phyloP scores from a whole-genome alignment of 2,113 vertebrate genomes.

The Nymphicus hollandicus region DNA sequence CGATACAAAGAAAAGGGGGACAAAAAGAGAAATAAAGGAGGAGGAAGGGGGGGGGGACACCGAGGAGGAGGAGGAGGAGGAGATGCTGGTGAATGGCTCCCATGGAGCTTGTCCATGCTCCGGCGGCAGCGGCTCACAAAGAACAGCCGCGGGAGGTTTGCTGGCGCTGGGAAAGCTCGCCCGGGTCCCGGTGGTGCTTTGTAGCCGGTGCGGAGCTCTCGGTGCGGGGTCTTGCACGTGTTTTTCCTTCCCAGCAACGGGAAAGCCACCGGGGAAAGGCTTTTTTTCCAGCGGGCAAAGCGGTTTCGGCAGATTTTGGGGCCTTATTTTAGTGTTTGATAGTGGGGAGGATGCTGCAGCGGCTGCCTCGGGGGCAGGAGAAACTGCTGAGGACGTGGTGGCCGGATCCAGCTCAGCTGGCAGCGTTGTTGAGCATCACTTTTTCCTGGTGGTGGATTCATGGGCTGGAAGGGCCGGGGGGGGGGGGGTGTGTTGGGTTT shows the following conservation, averaged over 20 bases:
- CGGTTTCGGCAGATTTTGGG: rapidly evolving
- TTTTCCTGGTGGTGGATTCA: background rate
- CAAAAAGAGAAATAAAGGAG: background rate
- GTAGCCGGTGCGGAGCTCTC: background rate
- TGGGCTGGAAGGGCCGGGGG: rapidly evolving
- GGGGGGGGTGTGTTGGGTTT: background rate
- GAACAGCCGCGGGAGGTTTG: background rate
- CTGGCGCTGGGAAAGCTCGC: background rate
- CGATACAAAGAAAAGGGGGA: background rate
- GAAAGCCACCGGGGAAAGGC: background rate
- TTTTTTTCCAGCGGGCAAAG: rapidly evolving
- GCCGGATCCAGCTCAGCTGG: rapidly evolving
- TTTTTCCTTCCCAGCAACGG: background rate
- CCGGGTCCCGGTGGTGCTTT: background rate
- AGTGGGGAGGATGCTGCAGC: background rate
- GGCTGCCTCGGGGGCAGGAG: rapidly evolving
- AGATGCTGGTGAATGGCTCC: slow-evolving; percentile 28
- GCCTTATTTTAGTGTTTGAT: background rate
- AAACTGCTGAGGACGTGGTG: background rate
- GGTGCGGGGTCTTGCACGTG: rapidly evolving
- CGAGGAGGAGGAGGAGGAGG: background rate
- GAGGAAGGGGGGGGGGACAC: background rate
- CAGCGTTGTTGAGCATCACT: rapidly evolving
- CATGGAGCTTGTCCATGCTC: slow-evolving; percentile 23
- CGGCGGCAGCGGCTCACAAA: slow-evolving; percentile 14